These are phyloP conservation scores for Chaenodraco wilsoni DNA, from an alignment of 2,797 vertebrate genomes.

Conservation along the genomic window DNA sequence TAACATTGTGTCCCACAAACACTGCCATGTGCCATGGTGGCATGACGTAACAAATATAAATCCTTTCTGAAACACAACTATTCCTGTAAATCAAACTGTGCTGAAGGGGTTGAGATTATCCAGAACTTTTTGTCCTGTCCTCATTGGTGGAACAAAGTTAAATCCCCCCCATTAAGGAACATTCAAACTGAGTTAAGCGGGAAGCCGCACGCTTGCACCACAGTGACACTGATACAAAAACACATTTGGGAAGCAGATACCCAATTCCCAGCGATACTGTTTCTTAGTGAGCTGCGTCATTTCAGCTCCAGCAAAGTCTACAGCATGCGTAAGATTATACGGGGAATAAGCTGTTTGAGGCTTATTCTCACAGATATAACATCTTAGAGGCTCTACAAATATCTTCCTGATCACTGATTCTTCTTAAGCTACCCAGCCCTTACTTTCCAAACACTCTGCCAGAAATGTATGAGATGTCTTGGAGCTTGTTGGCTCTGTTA, in stretches of 20 bases:
- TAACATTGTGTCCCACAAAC: background rate
- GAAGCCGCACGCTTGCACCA: conserved; percentile 21
- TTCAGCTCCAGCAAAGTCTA: conserved; percentile 46
- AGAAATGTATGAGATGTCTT: conserved; percentile 63
- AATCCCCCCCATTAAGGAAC: conserved; percentile 17
- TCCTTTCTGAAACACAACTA: conserved; percentile 15
- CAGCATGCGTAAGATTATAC: conserved; percentile 50
- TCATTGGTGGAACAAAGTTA: conserved; percentile 30
- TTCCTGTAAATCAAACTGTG: conserved; percentile 19
- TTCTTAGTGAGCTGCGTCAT: conserved; percentile 28
- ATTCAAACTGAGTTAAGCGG: conserved; percentile 21
- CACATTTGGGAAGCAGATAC: conserved; percentile 28
- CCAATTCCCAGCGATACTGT: conserved; percentile 26
- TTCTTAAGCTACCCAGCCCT: conserved; percentile 29
- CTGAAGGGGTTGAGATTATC: conserved; percentile 13
- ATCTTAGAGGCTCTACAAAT: conserved; percentile 53
- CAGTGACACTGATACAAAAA: conserved; percentile 32
- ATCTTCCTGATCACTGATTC: conserved; percentile 56
- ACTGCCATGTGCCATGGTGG: background rate
- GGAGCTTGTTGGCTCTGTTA: conserved; percentile 59
- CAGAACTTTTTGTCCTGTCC: conserved; percentile 6
- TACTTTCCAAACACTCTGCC: conserved; percentile 59
- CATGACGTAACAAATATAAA: background rate
- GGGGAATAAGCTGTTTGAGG: conserved; percentile 38
- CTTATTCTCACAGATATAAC: conserved; percentile 52